Evolutionary conservation across 2,888 invertebrate species (phyloP), one percentile per base, ranked within the genome.

Genomic region (Lamellibrachia satsuma): DNA sequence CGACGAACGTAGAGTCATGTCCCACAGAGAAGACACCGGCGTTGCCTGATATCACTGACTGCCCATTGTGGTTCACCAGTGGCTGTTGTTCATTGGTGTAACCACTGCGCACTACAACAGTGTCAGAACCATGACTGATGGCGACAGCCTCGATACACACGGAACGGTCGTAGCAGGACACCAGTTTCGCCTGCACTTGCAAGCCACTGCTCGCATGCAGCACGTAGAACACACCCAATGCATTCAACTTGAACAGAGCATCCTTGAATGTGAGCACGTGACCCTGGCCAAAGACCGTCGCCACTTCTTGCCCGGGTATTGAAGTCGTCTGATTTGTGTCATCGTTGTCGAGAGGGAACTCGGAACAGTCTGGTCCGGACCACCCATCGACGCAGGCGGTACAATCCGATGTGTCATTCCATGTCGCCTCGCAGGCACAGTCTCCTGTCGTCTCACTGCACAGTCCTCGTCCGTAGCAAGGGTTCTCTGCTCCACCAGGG

Each of bases 371-470:
- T 6, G 90, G 39, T 60, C 94, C 94, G 4, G 93, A 90, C 94
- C 94, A 94, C 9, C 93, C 93, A 0, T 91, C 91, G 27, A 90
- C 52, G 75, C 94, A 94, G 7, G 92, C 91, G 22, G 90, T 22
- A 92, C 94, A 94, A 52, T 94, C 91, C 7, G 93, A 93, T 9
- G 91, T 92, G 52, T 92, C 90, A n/a, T 60, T 52, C 92, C 92
- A 94, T 51, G 93, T 93, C 2, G 94, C 93, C 57, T 94, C 92
- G 91, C 94, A 94, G 52, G 91, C 39, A 52, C 94, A 94, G 27
- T 55, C 52, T 6, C 94, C 94, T 22, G 93, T 93, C 1, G 90
- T 92, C 9, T 90, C 52, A 60, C 93, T 93, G 92, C 94, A 94
- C 15, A 93, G 57, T 2, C 94, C 94, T 91, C 93, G 92, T 15